Conservation (phyloP, 2,888 invertebrate species). For the Brachynemurus nebulosus region DNA sequence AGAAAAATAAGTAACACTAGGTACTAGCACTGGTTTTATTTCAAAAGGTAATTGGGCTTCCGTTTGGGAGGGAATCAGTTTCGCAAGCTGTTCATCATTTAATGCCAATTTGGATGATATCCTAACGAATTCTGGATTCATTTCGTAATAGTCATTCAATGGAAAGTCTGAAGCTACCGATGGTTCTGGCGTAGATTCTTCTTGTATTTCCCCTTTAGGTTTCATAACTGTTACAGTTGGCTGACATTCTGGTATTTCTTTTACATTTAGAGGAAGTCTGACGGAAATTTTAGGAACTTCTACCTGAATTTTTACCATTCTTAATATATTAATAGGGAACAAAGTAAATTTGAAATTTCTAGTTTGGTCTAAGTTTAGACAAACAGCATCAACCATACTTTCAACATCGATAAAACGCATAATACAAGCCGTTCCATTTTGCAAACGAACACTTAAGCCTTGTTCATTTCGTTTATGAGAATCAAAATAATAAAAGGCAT, state of each 20-base stretch:
- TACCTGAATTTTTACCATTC: slow-evolving; percentile 1
- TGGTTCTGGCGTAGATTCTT: neutral
- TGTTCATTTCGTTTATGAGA: slow-evolving; percentile 26
- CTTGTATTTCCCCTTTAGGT: neutral
- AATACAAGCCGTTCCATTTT: slow-evolving; percentile 1
- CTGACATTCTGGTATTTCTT: neutral
- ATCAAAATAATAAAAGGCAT: slow-evolving; percentile 27
- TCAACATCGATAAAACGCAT: neutral
- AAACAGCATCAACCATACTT: slow-evolving; percentile 2
- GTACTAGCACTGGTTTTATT: neutral
- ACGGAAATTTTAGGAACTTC: neutral
- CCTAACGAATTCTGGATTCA: slow-evolving; percentile 4
- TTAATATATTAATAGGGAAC: slow-evolving; percentile 4
- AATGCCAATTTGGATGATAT: neutral
- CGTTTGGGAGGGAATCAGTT: neutral
- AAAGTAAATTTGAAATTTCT: slow-evolving; percentile 4
- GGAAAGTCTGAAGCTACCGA: slow-evolving; percentile 7
- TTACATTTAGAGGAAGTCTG: neutral
- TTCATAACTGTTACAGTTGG: slow-evolving; percentile 6
- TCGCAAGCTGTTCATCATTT: neutral
- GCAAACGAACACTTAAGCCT: slow-evolving; percentile 16
- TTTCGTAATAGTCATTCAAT: slow-evolving; percentile 5
- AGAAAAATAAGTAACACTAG: slow-evolving; percentile 18
- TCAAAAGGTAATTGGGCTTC: neutral
- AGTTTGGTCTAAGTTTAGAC: neutral